These are phyloP conservation scores for Seladonia tumulorum DNA, from an alignment of 2,888 invertebrate species.

Conservation along the genomic window DNA sequence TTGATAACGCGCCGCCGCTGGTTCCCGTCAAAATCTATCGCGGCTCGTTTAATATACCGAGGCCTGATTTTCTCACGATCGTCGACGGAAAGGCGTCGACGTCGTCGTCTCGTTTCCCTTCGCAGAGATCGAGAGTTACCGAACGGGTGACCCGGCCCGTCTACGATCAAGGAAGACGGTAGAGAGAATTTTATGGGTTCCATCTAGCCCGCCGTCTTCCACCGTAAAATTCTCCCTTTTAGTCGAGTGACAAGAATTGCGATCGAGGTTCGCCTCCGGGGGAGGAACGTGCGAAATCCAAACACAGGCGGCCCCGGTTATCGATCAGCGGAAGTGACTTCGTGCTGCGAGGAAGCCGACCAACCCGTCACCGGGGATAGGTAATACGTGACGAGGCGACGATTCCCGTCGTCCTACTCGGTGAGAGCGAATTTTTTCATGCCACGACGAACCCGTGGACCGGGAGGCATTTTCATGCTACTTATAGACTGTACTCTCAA, in stretches of 20 bases:
- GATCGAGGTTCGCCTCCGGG: conserved; percentile 51
- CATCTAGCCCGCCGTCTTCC: conserved; percentile 27
- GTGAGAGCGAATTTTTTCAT: background rate
- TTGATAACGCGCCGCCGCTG: conserved; percentile 61
- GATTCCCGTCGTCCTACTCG: background rate
- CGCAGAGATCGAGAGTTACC: background rate
- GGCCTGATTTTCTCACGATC: conserved; percentile 42
- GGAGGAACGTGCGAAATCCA: conserved; percentile 55
- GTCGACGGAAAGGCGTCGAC: background rate
- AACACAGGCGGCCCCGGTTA: conserved; percentile 35
- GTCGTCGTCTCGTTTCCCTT: background rate
- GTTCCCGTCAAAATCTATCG: conserved; percentile 61
- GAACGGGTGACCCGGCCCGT: background rate
- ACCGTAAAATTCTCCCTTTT: conserved; percentile 51
- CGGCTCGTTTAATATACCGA: conserved; percentile 48
- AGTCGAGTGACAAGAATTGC: conserved; percentile 66
- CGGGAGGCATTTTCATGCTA: background rate
- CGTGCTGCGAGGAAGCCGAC: background rate
- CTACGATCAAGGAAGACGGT: background rate
- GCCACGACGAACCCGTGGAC: background rate
- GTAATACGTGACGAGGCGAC: conserved; percentile 10
- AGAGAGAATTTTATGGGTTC: conserved; percentile 44
- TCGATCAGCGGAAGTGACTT: conserved; percentile 35
- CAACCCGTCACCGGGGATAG: background rate
- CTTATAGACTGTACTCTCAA: background rate